Percentiles rank a stretch among this genome's conserved stretches.
Evolutionary conservation across 2,797 vertebrate species (phyloP).

Genomic region (Sebastes hubbsi): DNA sequence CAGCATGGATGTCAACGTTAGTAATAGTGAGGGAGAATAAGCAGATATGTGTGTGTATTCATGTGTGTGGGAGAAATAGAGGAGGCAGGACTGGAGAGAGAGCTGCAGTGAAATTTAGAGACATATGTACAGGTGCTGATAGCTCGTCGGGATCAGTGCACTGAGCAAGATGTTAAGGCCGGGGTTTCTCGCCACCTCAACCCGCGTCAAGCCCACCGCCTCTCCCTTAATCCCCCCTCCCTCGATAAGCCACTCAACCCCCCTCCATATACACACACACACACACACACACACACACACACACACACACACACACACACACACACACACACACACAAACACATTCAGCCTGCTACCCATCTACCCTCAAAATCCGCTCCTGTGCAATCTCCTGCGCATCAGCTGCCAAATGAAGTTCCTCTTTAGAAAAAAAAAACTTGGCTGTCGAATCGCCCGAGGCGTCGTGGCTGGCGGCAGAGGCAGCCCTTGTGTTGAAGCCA

Average conservation of each 20-base stretch:
- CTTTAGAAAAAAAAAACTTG: slow-evolving; percentile 70
- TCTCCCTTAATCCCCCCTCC: slow-evolving; percentile 56
- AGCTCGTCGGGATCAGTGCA: slow-evolving; percentile 87
- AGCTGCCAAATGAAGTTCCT: slow-evolving; percentile 97
- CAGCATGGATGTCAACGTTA: slow-evolving; percentile 8
- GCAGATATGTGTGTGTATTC: slow-evolving; percentile 7
- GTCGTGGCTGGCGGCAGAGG: slow-evolving; percentile 83
- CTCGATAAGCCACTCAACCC: slow-evolving; percentile 52
- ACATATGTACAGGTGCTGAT: slow-evolving; percentile 91
- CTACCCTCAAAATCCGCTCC: slow-evolving; percentile 63
- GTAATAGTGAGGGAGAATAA: slow-evolving; percentile 8
- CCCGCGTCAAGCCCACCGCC: slow-evolving; percentile 36
- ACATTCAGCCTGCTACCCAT: slow-evolving; percentile 45
- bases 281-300: slow-evolving; percentile 32
- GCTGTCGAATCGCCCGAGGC: slow-evolving; percentile 87
- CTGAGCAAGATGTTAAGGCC: slow-evolving; percentile 88
- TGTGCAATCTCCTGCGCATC: slow-evolving; percentile 94
- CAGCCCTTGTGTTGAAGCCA: slow-evolving; percentile 93
- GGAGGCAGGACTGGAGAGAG: slow-evolving; percentile 21
- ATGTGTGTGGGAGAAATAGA: background rate
- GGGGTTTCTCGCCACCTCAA: slow-evolving; percentile 81
- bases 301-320: slow-evolving; percentile 27
- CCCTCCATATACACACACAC: background rate
- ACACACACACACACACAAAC: slow-evolving; percentile 28
- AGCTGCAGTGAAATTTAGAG: slow-evolving; percentile 84